A percentile compares a stretch with the other conserved stretches of the same genome.
phyloP scores from a whole-genome alignment of 2,797 vertebrate species.

The Cygnus olor region DNA sequence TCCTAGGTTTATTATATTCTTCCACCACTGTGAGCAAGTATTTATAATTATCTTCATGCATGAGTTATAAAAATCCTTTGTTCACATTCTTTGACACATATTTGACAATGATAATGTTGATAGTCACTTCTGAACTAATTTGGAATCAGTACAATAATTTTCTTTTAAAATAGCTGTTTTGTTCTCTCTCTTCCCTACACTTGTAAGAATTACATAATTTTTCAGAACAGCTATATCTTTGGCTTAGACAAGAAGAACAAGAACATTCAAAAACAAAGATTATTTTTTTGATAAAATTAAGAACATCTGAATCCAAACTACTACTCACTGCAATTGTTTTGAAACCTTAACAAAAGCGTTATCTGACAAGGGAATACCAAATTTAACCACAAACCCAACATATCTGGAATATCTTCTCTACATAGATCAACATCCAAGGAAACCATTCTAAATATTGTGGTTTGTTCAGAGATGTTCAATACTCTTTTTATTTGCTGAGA shows the following conservation, averaged over 20 bases:
- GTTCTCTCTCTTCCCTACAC: not conserved
- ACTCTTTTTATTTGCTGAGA: not conserved
- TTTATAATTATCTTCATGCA: not conserved
- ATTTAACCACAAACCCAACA: not conserved
- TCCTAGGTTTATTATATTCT: not conserved
- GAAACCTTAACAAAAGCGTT: not conserved
- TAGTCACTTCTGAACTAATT: not conserved
- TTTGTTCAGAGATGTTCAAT: not conserved
- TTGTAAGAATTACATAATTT: not conserved
- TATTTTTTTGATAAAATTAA: not conserved
- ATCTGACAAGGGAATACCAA: not conserved
- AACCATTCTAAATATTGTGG: not conserved
- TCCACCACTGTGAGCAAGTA: not conserved
- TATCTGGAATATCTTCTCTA: not conserved
- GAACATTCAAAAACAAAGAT: not conserved
- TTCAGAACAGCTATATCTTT: not conserved
- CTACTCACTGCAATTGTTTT: not conserved
- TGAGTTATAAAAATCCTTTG: not conserved
- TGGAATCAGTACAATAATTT: not conserved
- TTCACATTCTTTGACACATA: not conserved
- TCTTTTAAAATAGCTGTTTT: not conserved
- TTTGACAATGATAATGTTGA: not conserved
- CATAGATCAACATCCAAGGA: not conserved
- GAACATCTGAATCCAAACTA: not conserved
- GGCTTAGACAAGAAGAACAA: not conserved